Base-by-base conservation (phyloP, 2,888 invertebrate genomes). In the Drosophila kanekoi region DNA sequence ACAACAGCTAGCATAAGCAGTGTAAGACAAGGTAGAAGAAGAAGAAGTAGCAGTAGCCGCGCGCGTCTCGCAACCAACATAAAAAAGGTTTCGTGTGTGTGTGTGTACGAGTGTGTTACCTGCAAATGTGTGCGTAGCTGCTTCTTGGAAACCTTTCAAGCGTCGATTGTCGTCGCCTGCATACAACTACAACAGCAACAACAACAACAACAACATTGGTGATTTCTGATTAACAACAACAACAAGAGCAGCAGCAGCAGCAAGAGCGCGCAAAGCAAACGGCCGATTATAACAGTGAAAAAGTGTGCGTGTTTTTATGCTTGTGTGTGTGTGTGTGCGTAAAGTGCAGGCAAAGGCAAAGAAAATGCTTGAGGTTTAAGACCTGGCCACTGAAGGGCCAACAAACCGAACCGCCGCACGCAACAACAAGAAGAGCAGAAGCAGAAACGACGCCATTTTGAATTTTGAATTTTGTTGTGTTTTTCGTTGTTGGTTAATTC, bases 101-200 rank as follows among this genome's bases (percentile, higher is more conserved):
- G 43, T 47, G 47, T 54, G 53, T 37, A 41, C 51, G 44, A 44
- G 44, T 44, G 44, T 44, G 37, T 13, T n/a, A 16, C 23, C 38
- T 43, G 59, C 35, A 47, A 57, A n/a, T 49, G 57, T 70, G 32
- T 67, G 35, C 13, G 60, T 72, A 37, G 38, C 49, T 68, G 69
- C 75, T 88, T 79, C 90, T 85, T 85, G 86, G 89, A 88, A 88
- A 79, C 90, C 89, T 90, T 89, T 89, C 79, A 88, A 89, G 86
- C 88, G 86, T 79, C 74, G 64, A 70, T 71, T 76, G 72, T 72
- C 72, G 76, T 64, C 71, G 75, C 61, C 64, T 76, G 76, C 76
- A 76, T 75, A 66, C 68, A 72, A 57, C 68, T 69, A 57, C 54
- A 63, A 65, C 68, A 68, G 58, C 51, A 38, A 47, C 58, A 64